phyloP scores from a whole-genome alignment of 2,113 vertebrate species.

The Marmota monax region DNA sequence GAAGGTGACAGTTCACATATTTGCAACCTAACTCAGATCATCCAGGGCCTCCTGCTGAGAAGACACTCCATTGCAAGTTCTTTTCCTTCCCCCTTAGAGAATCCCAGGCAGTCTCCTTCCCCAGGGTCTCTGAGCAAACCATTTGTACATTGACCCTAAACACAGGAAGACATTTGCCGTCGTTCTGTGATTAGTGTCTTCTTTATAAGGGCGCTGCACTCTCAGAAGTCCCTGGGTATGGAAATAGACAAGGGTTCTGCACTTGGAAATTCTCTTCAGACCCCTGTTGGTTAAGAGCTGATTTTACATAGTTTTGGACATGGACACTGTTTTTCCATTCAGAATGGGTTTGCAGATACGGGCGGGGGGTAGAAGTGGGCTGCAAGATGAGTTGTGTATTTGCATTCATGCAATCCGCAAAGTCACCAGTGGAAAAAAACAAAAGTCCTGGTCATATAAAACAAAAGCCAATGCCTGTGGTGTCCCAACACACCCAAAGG shows the following conservation, averaged over 20 bases:
- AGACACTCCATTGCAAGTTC: not conserved
- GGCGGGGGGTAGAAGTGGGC: not conserved
- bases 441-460: not conserved
- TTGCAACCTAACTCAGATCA: not conserved
- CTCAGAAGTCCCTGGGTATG: not conserved
- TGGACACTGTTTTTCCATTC: not conserved
- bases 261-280: conserved; percentile 38
- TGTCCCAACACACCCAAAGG: not conserved
- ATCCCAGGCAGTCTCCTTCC: not conserved
- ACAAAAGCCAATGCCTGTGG: not conserved
- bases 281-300: conserved; percentile 32
- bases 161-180: not conserved
- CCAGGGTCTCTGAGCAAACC: not conserved
- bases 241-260: conserved; percentile 11
- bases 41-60: not conserved
- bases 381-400: not conserved
- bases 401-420: not conserved
- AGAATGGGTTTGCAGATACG: not conserved
- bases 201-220: not conserved
- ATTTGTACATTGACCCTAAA: not conserved
- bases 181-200: not conserved
- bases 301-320: conserved; percentile 11
- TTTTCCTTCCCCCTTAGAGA: not conserved
- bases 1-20: not conserved
- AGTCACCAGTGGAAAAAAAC: not conserved